Evolutionary conservation across 2,797 vertebrate genomes (phyloP), one percentile per base, ranked within the genome.

Genomic region (Acanthopagrus latus): DNA sequence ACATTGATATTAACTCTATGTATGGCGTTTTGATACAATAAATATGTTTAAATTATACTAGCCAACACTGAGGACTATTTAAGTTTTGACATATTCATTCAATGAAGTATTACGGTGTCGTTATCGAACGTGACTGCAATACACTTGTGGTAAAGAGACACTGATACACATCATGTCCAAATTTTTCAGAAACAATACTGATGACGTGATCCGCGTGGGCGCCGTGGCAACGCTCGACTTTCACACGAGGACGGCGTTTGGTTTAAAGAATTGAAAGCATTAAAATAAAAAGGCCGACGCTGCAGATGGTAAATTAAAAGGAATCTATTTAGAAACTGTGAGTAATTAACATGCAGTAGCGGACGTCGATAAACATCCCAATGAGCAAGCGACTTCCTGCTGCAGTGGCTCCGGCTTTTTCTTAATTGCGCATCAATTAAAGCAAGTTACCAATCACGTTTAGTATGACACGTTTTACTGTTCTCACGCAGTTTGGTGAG

Each of bases 361-460:
- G 46, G 56, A 73, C 76, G 68, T 81, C 68, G 58, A 88, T 79
- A 86, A 82, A 57, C 71, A 68, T 55, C 75, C 23, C 21, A 72
- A 77, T 74, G 74, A 85, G 55, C 27, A 12, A 55, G 25, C 27
- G 58, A 74, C 78, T 81, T 78, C 65, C 64, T 79, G 76, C 78
- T 71, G 71, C 46, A 46, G 46, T 14, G 62, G 52, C 71, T 86
- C 63, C 41, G 55, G 84, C 72, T 33, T 78, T 84, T 78, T 84
- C 51, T 86, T 86, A 90, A 93, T 89, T 85, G 78, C 76, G 67
- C 74, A 86, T 80, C 76, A 77, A 87, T 91, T 83, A 81, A 48
- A 81, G 56, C 54, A 33, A 44, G 71, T 82, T 72, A 83, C 71
- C 70, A 64, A 66, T 92, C 86, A 76, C 62, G 73, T 51, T 80